Evolutionary conservation across 2,888 invertebrate genomes (phyloP), one percentile per base, ranked within the genome.

Genomic region (Parelbella ahira): DNA sequence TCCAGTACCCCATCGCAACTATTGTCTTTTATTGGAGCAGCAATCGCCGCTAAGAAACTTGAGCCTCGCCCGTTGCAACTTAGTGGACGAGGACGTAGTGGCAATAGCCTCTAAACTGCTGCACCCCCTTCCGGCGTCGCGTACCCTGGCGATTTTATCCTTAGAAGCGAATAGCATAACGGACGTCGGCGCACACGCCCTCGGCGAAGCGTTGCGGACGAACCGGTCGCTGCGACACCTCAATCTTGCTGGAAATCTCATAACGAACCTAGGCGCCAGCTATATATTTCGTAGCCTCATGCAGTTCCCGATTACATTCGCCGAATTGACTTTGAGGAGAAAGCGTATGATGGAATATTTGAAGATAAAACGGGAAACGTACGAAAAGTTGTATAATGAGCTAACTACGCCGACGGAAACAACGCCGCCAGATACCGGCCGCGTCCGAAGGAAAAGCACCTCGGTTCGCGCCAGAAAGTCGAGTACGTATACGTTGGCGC

Each of bases 211-310:
- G 32, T 50, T 66, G 42, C 56, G 62, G 9, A 46, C 36, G 27
- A 66, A 66, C 33, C 59, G 65, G 12, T 12, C 44, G 11, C 49
- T 66, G 12, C 54, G 48, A 11, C 54, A 59, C 37, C 54, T 66
- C 21, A 53, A 60, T 41, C 52, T 66, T 2, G 46, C 59, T 19
- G 59, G 56, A 1, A 66, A 64, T 46, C 43, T 30, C n/a, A 34
- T 66, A 13, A 38, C 53, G 3, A 54, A 60, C 47, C 30, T 5
- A 8, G 65, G 63, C 19, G 60, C 56, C 4, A 30, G 19, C 1
- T 23, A 36, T 6, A 47, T 64, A 8, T 45, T 63, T 4, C 39
- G 21, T 3, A 47, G 34, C 7, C 47, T 63, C 5, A 33, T 27
- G 13, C 51, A 53, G 27, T 64, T 64, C 30, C 45, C 44, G 8